phyloP scores from a whole-genome alignment of 2,797 vertebrate genomes.

The Cuniculus paca region DNA sequence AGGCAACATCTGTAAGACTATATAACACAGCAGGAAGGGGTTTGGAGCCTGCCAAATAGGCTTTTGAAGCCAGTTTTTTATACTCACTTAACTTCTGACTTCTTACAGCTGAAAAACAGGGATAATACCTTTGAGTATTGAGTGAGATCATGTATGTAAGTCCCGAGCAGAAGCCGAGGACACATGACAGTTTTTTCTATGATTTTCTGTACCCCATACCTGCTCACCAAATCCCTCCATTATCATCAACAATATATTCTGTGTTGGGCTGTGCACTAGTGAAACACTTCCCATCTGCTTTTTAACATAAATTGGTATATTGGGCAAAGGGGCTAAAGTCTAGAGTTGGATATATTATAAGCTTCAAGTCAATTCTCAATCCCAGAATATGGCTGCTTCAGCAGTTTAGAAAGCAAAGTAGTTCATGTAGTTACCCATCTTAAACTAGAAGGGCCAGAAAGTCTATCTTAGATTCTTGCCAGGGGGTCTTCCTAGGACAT shows the following conservation, averaged over 20 bases:
- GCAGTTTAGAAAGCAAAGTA: slow-evolving; percentile 56
- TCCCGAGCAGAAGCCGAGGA: not conserved
- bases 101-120: not conserved
- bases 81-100: slow-evolving; percentile 6
- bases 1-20: not conserved
- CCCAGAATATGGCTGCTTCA: not conserved
- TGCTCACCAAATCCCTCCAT: not conserved
- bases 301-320: not conserved
- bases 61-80: slow-evolving; percentile 1
- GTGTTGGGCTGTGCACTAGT: not conserved
- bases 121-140: not conserved
- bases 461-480: not conserved
- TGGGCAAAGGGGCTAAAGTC: not conserved
- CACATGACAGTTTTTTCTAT: not conserved
- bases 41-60: not conserved
- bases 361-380: not conserved
- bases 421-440: slow-evolving; percentile 16
- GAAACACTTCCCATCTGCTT: not conserved
- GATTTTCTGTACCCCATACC: not conserved
- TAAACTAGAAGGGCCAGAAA: slow-evolving; percentile 36
- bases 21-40: not conserved
- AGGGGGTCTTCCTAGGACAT: not conserved
- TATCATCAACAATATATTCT: not conserved
- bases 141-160: not conserved
- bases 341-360: slow-evolving; percentile 1